Percentiles rank a stretch among this genome's conserved stretches.
Evolutionary conservation across 2,888 invertebrate genomes (phyloP).

Genomic region (Notodonta ziczac): DNA sequence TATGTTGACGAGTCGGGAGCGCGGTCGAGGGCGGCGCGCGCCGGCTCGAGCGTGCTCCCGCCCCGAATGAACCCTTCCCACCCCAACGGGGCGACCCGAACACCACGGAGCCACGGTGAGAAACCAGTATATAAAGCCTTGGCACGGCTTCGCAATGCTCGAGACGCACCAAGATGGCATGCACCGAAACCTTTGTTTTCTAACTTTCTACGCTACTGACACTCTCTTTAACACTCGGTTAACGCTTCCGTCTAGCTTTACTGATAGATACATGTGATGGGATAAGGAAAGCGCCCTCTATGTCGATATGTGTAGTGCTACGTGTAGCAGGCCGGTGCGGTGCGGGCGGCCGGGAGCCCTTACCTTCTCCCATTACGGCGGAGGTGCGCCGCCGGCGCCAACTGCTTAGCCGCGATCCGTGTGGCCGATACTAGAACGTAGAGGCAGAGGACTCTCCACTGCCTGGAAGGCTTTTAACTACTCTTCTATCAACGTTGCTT

Average conservation of each 20-base stretch:
- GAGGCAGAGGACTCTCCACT: slow-evolving; percentile 66
- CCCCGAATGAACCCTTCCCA: slow-evolving; percentile 59
- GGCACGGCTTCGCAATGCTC: slow-evolving; percentile 80
- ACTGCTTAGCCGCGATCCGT: slow-evolving; percentile 77
- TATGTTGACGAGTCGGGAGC: slow-evolving; percentile 57
- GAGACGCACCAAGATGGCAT: slow-evolving; percentile 78
- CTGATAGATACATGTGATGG: slow-evolving; percentile 85
- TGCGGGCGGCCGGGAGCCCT: slow-evolving; percentile 83
- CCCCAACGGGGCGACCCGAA: slow-evolving; percentile 72
- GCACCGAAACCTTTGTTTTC: slow-evolving; percentile 62
- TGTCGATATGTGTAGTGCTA: slow-evolving; percentile 69
- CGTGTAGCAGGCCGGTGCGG: slow-evolving; percentile 70
- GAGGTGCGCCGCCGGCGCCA: slow-evolving; percentile 81
- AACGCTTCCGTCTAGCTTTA: slow-evolving; percentile 80
- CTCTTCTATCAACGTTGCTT: slow-evolving; percentile 77
- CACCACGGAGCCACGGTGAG: slow-evolving; percentile 81
- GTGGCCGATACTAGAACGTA: slow-evolving; percentile 69
- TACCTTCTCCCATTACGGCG: slow-evolving; percentile 86
- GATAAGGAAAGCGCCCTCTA: slow-evolving; percentile 91
- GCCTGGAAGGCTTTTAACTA: slow-evolving; percentile 78
- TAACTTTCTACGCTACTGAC: slow-evolving; percentile 79
- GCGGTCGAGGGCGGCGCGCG: slow-evolving; percentile 63
- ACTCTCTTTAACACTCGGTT: slow-evolving; percentile 71
- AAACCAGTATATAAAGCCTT: slow-evolving; percentile 79
- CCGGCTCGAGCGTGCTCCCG: slow-evolving; percentile 62